These are phyloP conservation scores for Spheniscus humboldti DNA, from an alignment of 2,797 vertebrate species.

Conservation along the genomic window DNA sequence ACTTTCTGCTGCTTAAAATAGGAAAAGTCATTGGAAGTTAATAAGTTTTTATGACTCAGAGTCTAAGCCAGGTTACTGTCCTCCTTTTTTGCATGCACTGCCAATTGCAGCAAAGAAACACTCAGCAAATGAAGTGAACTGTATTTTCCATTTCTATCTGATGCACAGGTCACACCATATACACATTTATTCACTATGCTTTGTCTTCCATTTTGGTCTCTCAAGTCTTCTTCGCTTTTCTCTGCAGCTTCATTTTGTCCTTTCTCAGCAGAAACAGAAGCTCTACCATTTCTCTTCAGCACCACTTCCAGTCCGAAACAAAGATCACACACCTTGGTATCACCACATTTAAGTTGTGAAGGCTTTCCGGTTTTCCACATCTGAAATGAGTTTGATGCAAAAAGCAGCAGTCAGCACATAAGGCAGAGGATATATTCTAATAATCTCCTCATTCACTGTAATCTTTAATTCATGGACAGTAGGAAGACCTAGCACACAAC, in stretches of 20 bases:
- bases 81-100: background rate
- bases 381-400: constrained; percentile 22
- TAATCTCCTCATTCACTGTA: background rate
- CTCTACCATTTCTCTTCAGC: background rate
- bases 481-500: background rate
- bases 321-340: background rate
- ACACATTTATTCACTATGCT: background rate
- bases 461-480: background rate
- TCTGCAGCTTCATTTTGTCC: background rate
- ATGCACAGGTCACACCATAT: background rate
- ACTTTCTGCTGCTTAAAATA: background rate
- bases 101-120: background rate
- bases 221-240: background rate
- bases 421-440: background rate
- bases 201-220: background rate
- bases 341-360: background rate
- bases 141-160: background rate
- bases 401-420: constrained; percentile 9
- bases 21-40: background rate
- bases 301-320: background rate
- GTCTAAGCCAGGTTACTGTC: background rate
- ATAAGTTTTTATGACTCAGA: background rate
- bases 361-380: background rate
- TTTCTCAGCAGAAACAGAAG: background rate
- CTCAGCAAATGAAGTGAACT: background rate